phyloP scores from a whole-genome alignment of 2,888 invertebrate species.

The Cephus rjabovi region DNA sequence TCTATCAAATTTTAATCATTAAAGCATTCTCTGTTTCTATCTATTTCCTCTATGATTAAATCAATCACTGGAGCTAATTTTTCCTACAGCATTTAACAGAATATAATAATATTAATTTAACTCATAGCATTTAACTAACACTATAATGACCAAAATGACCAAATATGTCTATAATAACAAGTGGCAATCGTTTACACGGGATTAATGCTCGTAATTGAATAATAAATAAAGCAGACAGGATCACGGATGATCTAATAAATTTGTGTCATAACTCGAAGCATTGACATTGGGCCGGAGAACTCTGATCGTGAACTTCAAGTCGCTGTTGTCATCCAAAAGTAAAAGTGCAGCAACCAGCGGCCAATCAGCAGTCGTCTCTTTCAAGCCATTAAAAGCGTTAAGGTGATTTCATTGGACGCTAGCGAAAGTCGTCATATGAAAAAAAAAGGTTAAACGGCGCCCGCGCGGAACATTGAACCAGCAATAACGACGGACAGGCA shows the following conservation, averaged over 20 bases:
- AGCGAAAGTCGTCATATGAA: neutral
- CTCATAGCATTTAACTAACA: neutral
- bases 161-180: neutral
- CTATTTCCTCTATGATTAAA: neutral
- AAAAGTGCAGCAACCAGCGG: neutral
- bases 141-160: neutral
- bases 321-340: neutral
- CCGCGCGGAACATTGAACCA: slow-evolving; percentile 4
- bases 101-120: neutral
- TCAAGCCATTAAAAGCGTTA: neutral
- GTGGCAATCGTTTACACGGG: neutral
- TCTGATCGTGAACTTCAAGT: neutral
- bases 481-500: neutral
- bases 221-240: neutral
- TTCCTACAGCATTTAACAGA: neutral
- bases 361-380: neutral
- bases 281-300: neutral
- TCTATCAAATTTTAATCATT: neutral
- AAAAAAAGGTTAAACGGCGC: neutral
- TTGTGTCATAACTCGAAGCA: neutral
- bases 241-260: neutral
- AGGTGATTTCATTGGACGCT: neutral
- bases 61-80: neutral
- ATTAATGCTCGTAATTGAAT: neutral
- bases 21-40: neutral